phyloP scores from a whole-genome alignment of 2,797 vertebrate genomes.

The Trachurus trachurus region DNA sequence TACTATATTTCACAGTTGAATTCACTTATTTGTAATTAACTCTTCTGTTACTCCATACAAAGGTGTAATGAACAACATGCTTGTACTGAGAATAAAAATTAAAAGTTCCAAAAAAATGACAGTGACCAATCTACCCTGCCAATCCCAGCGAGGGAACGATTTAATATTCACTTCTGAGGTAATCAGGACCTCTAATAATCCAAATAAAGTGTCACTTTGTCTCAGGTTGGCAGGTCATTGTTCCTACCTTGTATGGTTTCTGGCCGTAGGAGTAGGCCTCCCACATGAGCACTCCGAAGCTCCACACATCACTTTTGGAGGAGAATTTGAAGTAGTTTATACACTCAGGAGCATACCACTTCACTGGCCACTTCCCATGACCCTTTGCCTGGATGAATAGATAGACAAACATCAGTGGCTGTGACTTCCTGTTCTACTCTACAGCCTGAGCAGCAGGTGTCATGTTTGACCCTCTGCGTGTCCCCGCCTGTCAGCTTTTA shows the following conservation, averaged over 20 bases:
- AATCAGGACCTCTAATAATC: too few relatives aligned
- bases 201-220: too few relatives aligned
- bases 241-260: slow-evolving; percentile 93
- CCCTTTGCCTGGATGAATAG: slow-evolving; percentile 88
- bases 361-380: slow-evolving; percentile 97
- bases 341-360: slow-evolving; percentile 98
- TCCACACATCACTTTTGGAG: slow-evolving; percentile 98
- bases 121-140: too few relatives aligned
- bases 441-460: not conserved
- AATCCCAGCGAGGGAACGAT: not conserved
- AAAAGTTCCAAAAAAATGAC: too few relatives aligned
- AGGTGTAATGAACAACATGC: too few relatives aligned
- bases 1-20: too few relatives aligned
- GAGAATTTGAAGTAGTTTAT: slow-evolving; percentile 98
- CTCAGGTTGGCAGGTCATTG: not conserved
- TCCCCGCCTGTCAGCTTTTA: slow-evolving; percentile 25
- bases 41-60: too few relatives aligned
- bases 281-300: slow-evolving; percentile 98
- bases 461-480: not conserved
- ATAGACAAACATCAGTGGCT: not conserved
- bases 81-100: too few relatives aligned
- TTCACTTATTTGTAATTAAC: too few relatives aligned
- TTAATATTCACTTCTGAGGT: not conserved
- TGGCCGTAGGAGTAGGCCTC: slow-evolving; percentile 94
- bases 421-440: not conserved